phyloP scores from a whole-genome alignment of 2,113 vertebrate genomes.

The Phyllostomus discolor region DNA sequence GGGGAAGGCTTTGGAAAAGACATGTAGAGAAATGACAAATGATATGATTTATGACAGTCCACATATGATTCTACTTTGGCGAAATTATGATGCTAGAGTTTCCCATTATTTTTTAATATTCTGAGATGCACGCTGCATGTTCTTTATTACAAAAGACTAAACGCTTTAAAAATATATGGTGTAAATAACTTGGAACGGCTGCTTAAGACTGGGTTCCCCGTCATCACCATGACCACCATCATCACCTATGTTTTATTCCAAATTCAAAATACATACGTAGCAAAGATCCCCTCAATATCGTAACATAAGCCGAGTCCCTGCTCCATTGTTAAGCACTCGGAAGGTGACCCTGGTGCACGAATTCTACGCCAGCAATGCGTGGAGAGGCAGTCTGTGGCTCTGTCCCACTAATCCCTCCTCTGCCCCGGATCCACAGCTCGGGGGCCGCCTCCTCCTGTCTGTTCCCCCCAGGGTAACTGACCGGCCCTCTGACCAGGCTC shows the following conservation, averaged over 20 bases:
- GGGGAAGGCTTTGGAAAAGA: neutral
- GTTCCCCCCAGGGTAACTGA: neutral
- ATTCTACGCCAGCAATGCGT: neutral
- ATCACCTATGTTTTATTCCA: neutral
- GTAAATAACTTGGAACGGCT: neutral
- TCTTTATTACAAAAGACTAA: slow-evolving; percentile 37
- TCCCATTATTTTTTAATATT: neutral
- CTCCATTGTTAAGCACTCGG: neutral
- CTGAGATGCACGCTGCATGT: neutral
- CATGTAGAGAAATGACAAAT: neutral
- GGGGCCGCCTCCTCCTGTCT: neutral
- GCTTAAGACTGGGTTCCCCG: neutral
- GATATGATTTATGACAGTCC: slow-evolving; percentile 17
- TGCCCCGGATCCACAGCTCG: neutral
- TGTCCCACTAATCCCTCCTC: neutral
- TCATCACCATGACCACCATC: neutral
- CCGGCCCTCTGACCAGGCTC: neutral
- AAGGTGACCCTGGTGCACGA: neutral
- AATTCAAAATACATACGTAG: neutral
- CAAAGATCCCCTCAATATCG: neutral
- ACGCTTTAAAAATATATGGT: neutral
- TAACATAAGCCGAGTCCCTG: neutral
- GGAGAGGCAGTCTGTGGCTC: neutral
- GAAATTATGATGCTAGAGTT: neutral
- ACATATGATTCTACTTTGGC: slow-evolving; percentile 9